Evolutionary conservation across 2,888 invertebrate genomes (phyloP), one percentile per base, ranked within the genome.

Genomic region (Euclidia mi): DNA sequence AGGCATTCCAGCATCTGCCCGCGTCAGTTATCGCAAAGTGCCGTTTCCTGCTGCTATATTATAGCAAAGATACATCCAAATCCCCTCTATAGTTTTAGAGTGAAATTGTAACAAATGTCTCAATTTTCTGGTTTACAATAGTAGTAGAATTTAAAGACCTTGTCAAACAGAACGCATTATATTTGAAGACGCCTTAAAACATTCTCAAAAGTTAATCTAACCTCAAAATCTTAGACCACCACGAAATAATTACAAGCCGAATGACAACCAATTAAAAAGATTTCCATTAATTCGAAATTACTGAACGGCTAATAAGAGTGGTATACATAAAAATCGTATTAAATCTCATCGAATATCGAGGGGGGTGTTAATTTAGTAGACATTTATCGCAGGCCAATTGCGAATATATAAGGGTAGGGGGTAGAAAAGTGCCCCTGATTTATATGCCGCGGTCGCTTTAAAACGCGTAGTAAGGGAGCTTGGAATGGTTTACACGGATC

Each of bases 321-420:
- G 49, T 65, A 48, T 56, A 71, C 64, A 60, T 66, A 66, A 76
- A 77, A 76, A 63, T 65, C 68, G 66, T 75, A 71, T 79, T 74
- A 72, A 77, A 77, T 65, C 78, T 73, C 76, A 76, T 75, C 67
- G 68, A 74, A 77, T 69, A 73, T 68, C 64, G 71, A n/a, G 67
- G 76, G 59, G 58, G 75, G 80, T 84, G 88, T 85, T 87, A 87
- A 87, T 87, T 87, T 85, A 60, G 76, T 66, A 67, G 60, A 79
- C 80, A 87, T 87, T 85, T 87, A 87, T 87, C 79, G 81, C 70
- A 53, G 76, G 70, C 79, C 86, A 81, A 86, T 87, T 79, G 83
- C 75, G 81, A 81, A 87, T 87, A 84, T 85, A 87, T 87, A 85
- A 84, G 76, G 76, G 76, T 59, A 42, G 71, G 74, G n/a, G 69